Base-by-base conservation (phyloP, 2,797 vertebrate genomes). In the Sciurus vulgaris region DNA sequence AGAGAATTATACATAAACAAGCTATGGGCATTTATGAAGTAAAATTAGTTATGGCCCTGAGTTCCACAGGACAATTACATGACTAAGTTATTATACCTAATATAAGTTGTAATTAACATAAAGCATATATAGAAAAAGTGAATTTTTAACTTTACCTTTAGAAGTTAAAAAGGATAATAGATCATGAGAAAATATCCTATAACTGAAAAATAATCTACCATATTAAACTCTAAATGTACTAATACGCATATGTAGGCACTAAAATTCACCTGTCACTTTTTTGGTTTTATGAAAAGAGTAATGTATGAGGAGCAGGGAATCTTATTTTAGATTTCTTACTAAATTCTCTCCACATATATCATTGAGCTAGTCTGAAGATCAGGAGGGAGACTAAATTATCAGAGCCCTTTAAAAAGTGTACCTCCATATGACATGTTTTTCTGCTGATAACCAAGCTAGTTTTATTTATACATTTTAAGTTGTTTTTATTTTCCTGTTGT, bases 211-310 rank as follows among this genome's bases (percentile, higher is more conserved):
- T 14, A 90, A 95, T 17, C 38, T 70, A 49, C 24, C 17, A 72
- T 10, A 73, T 70, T 87, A 95, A 87, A 88, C 91, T 81, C 1
- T 90, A 54, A 91, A 85, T 74, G 24, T 6, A 65, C 20, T 72
- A 92, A 63, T 22, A 26, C 69, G 22, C 24, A 22, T 24, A 79
- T 30, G 56, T 85, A 33, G 5, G 1, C 4, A 76, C 38, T 84
- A 76, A 87, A 88, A 73, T 78, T 77, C 10, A 88, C 33, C 4
- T 83, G 38, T 47, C 5, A 69, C 2, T 30, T 26, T 76, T 85
- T 84, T 61, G 51, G 10, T 85, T 78, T 85, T 20, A 69, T 72
- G 28, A 67, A 18, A 74, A 49, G 6, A 81, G 30, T 14, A 87
- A 84, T 17, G 41, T 30, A 86, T n/a, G 30, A 49, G 33, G 6